Percentiles rank a stretch among this genome's conserved stretches.
phyloP scores from a whole-genome alignment of 2,797 vertebrate genomes.

The Podarcis siculus region DNA sequence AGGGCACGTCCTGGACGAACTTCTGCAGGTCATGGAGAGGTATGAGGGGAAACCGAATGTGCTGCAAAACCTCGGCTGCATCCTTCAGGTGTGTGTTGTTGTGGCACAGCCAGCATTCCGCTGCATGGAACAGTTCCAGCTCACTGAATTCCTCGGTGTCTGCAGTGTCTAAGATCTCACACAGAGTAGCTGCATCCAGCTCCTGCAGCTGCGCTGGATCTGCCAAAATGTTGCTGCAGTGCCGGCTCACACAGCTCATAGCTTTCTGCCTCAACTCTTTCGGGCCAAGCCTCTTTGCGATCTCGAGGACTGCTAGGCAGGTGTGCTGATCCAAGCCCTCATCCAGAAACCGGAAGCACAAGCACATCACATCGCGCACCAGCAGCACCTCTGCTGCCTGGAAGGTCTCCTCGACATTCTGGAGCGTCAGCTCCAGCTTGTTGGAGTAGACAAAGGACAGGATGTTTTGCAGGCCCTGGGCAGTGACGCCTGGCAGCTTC shows the following conservation, averaged over 20 bases:
- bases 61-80: constrained; percentile 27
- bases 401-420: constrained; percentile 68
- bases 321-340: constrained; percentile 47
- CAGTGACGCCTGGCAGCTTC: constrained; percentile 46
- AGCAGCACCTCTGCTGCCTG: constrained; percentile 65
- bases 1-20: constrained; percentile 30
- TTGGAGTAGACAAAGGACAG: constrained; percentile 73
- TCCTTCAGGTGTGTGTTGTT: neutral
- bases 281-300: constrained; percentile 41
- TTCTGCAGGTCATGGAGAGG: constrained; percentile 58
- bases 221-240: constrained; percentile 45
- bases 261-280: constrained; percentile 57
- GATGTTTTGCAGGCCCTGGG: constrained; percentile 55
- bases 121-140: constrained; percentile 58
- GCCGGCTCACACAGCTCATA: neutral
- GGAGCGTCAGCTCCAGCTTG: constrained; percentile 58
- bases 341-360: constrained; percentile 70
- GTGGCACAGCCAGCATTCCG: constrained; percentile 53
- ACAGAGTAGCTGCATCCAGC: constrained; percentile 56
- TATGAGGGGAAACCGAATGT: constrained; percentile 67
- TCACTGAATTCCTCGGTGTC: constrained; percentile 13
- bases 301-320: constrained; percentile 55
- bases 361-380: constrained; percentile 64
- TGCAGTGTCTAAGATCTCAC: constrained; percentile 56
- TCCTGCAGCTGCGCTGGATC: constrained; percentile 38